phyloP scores from a whole-genome alignment of 2,797 vertebrate genomes.

The Cyprinodon diabolis region DNA sequence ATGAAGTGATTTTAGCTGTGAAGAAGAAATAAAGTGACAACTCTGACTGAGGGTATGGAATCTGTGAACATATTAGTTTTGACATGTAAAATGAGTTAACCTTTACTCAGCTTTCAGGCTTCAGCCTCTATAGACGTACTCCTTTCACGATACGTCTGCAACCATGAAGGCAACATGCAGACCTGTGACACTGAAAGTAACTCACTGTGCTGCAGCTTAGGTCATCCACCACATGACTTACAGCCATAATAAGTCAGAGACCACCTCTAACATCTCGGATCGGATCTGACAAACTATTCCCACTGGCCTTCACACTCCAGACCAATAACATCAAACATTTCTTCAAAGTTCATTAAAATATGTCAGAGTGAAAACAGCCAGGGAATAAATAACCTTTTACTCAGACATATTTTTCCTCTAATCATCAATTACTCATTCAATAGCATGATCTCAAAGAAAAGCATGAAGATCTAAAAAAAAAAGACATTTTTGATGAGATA shows the following conservation, averaged over 20 bases:
- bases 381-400: not conserved
- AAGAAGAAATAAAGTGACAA: not conserved
- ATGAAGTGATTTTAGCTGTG: not conserved
- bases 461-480: not conserved
- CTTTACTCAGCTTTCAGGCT: not conserved
- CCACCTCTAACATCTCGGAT: conserved; percentile 20
- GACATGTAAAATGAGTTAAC: not conserved
- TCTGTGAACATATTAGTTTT: conserved; percentile 1
- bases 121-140: not conserved
- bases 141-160: not conserved
- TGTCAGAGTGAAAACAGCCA: conserved; percentile 1
- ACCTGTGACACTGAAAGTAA: conserved; percentile 2
- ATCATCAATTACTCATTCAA: not conserved
- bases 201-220: conserved; percentile 7
- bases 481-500: not conserved
- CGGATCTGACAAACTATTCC: conserved; percentile 25
- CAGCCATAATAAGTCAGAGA: conserved; percentile 1
- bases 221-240: conserved; percentile 15
- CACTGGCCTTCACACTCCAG: conserved; percentile 18
- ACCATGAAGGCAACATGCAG: not conserved
- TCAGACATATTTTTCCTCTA: not conserved
- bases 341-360: conserved; percentile 28
- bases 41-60: not conserved
- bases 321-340: conserved; percentile 31
- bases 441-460: not conserved